phyloP scores from a whole-genome alignment of 2,113 vertebrate genomes.

The Lagopus leucura region DNA sequence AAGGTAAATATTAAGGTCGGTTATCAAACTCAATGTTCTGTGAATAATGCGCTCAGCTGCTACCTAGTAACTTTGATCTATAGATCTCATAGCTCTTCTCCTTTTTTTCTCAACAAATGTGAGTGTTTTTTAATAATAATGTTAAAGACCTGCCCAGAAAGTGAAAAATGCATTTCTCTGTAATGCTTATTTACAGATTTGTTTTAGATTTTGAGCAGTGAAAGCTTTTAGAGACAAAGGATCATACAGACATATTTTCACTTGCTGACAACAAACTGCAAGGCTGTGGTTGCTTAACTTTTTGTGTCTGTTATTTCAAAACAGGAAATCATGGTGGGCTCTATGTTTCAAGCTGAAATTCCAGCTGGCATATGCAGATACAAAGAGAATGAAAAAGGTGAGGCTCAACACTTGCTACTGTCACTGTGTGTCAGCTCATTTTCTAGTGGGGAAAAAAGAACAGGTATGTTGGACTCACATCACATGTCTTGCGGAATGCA shows the following conservation, averaged over 20 bases:
- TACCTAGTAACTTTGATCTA: background rate
- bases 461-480: background rate
- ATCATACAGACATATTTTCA: background rate
- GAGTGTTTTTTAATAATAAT: background rate
- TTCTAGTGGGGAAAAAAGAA: background rate
- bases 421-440: background rate
- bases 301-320: conserved; percentile 25
- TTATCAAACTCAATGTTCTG: background rate
- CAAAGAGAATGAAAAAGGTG: conserved; percentile 95
- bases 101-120: background rate
- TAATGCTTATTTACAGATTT: background rate
- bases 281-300: background rate
- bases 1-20: conserved; percentile 81
- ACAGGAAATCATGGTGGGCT: conserved; percentile 99
- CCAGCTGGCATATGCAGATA: conserved; percentile 91
- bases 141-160: background rate
- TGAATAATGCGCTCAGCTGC: background rate
- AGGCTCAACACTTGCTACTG: background rate
- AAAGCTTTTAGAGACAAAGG: background rate
- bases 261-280: background rate
- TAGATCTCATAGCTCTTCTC: background rate
- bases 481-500: background rate
- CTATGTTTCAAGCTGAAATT: conserved; percentile 98
- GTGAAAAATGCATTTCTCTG: background rate
- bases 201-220: background rate